Conservation (phyloP, 1,140 invertebrate species). For the Tribolium castaneum region DNA sequence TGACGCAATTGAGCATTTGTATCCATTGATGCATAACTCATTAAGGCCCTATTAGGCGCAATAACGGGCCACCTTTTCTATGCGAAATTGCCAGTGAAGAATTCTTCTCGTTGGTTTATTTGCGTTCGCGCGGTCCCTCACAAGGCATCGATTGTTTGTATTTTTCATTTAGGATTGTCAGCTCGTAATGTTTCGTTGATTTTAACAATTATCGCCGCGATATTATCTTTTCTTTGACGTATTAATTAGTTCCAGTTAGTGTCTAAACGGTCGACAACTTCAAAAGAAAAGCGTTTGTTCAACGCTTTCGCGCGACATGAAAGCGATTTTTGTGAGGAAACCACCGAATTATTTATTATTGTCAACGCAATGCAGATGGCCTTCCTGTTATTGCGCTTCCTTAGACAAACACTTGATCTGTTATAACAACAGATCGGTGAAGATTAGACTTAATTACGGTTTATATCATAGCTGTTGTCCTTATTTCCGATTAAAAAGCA, state of each 20-base stretch:
- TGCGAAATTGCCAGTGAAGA: slow-evolving; percentile 43
- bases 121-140: slow-evolving; percentile 20
- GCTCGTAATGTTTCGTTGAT: slow-evolving; percentile 31
- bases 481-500: slow-evolving; percentile 27
- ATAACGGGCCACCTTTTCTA: slow-evolving; percentile 48
- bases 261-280: background rate
- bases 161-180: slow-evolving; percentile 27
- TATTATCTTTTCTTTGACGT: slow-evolving; percentile 22
- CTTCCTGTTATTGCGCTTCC: slow-evolving; percentile 3
- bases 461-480: slow-evolving; percentile 22
- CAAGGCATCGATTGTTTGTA: slow-evolving; percentile 28
- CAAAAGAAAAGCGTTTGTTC: background rate
- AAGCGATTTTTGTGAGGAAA: background rate
- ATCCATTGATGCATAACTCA: slow-evolving; percentile 50
- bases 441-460: slow-evolving; percentile 20
- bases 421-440: background rate
- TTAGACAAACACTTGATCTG: background rate
- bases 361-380: background rate
- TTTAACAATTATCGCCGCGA: slow-evolving; percentile 14
- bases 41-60: slow-evolving; percentile 48
- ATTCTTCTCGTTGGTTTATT: slow-evolving; percentile 29
- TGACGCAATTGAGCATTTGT: slow-evolving; percentile 46
- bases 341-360: background rate
- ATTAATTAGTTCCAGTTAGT: slow-evolving; percentile 28
- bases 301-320: background rate